A percentile compares a stretch with the other conserved stretches of the same genome.
Evolutionary conservation across 1,140 invertebrate species (phyloP).

Genomic region (Drosophila mojavensis): DNA sequence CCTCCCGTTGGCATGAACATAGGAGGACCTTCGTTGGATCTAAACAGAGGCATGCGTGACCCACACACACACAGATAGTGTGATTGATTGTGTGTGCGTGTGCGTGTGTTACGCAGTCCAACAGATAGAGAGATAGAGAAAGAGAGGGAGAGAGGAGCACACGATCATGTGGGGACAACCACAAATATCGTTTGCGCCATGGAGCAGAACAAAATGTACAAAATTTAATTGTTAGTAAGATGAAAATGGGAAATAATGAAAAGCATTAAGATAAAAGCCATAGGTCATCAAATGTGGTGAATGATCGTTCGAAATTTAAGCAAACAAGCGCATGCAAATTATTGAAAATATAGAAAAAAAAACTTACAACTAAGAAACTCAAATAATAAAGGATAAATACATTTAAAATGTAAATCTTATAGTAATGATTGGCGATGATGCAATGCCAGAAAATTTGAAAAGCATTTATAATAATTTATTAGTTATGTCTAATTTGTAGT

Average conservation of each 20-base stretch:
- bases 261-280: conserved; percentile 47
- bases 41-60: conserved; percentile 43
- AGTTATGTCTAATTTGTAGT: not conserved
- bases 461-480: too few relatives aligned
- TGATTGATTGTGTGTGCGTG: conserved; percentile 10
- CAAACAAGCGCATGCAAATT: conserved; percentile 31
- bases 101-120: conserved; percentile 18
- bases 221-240: conserved; percentile 77
- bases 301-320: conserved; percentile 41
- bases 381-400: not conserved
- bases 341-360: conserved; percentile 1
- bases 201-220: conserved; percentile 72
- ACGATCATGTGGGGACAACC: conserved; percentile 18
- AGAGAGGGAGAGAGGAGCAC: conserved; percentile 19
- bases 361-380: not conserved
- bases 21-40: conserved; percentile 81
- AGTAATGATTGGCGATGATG: not conserved
- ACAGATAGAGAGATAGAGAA: conserved; percentile 11
- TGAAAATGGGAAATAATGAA: conserved; percentile 58
- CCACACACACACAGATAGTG: conserved; percentile 34
- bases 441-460: too few relatives aligned
- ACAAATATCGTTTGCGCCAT: conserved; percentile 33
- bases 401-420: too few relatives aligned
- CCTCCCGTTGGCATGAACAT: conserved; percentile 82
- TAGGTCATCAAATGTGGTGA: conserved; percentile 35